These are phyloP conservation scores for Cavia porcellus DNA, from an alignment of 2,113 vertebrate genomes.

Conservation along the genomic window DNA sequence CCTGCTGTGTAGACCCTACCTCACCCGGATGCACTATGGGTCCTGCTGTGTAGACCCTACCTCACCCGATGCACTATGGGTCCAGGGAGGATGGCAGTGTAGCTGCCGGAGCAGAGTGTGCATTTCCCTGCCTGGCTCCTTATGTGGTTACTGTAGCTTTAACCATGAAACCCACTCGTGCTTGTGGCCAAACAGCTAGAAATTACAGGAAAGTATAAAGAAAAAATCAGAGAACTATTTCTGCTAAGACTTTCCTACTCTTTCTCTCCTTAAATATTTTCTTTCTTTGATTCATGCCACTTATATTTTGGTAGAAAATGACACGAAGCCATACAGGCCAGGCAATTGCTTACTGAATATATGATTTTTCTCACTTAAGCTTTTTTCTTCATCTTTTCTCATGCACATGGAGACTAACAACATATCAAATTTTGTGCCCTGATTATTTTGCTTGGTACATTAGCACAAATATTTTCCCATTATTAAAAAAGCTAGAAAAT, in stretches of 20 bases:
- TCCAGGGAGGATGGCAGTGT: too few species aligned
- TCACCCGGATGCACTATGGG: background rate
- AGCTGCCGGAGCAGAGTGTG: background rate
- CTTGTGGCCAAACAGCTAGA: background rate
- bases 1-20: background rate
- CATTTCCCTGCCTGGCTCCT: background rate
- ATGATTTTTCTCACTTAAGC: background rate
- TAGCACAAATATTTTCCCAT: background rate
- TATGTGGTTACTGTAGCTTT: background rate
- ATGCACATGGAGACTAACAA: background rate
- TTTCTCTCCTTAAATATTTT: conserved; percentile 1
- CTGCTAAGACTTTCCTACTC: background rate
- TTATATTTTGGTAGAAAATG: background rate
- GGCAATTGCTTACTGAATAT: conserved; percentile 22
- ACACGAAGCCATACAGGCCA: background rate
- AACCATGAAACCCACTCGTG: conserved; percentile 26
- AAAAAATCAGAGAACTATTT: background rate
- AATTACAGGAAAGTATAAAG: background rate
- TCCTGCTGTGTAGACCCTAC: background rate
- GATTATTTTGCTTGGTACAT: conserved; percentile 29
- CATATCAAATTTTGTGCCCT: background rate
- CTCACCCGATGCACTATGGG: background rate
- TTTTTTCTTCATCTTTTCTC: conserved; percentile 42
- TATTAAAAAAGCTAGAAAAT: conserved; percentile 43
- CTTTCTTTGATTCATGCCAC: background rate